Evolutionary conservation across 2,113 vertebrate species (phyloP).

Genomic region (Actenoides lindsayi): DNA sequence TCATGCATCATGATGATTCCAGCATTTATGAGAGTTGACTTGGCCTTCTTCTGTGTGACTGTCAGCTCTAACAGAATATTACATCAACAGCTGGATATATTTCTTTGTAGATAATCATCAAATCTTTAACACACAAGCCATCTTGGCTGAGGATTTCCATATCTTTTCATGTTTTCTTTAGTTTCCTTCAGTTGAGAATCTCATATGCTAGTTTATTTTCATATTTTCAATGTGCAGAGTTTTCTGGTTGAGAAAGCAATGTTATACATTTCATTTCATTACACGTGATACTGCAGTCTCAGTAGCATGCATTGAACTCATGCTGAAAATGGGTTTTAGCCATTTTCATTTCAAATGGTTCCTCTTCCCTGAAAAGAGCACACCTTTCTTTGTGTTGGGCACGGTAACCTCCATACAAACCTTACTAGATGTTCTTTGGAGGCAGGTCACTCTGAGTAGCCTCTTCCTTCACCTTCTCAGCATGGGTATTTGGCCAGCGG

Average conservation of each 20-base stretch:
- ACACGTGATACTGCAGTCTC: not conserved
- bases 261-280: not conserved
- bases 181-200: not conserved
- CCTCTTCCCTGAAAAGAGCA: not conserved
- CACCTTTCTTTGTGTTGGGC: not conserved
- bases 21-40: not conserved
- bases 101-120: not conserved
- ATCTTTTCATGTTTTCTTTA: conserved; percentile 41
- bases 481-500: not conserved
- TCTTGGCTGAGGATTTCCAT: conserved; percentile 15
- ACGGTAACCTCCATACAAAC: not conserved
- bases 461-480: not conserved
- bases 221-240: not conserved
- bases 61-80: not conserved
- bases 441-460: not conserved
- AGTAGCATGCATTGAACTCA: not conserved
- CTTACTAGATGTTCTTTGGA: not conserved
- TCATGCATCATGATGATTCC: not conserved
- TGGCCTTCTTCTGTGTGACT: not conserved
- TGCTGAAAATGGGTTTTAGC: not conserved
- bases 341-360: fast-evolving
- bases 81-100: conserved; percentile 12
- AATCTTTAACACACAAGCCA: not conserved
- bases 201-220: conserved; percentile 15
- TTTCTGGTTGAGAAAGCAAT: conserved; percentile 2